Base-by-base conservation (phyloP, 1,140 invertebrate genomes). In the Zaprionus capensis region DNA sequence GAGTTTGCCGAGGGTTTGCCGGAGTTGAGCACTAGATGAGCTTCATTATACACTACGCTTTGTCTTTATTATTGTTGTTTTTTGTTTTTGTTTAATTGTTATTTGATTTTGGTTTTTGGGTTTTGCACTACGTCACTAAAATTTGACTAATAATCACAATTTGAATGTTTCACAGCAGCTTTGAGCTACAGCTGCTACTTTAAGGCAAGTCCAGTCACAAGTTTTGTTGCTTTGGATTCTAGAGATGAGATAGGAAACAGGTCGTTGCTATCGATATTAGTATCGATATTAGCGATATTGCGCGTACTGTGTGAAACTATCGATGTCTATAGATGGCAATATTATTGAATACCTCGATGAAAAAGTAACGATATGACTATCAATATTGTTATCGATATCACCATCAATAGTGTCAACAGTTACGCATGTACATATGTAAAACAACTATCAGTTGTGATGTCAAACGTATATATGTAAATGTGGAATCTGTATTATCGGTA, bases 131-230 rank as follows among this genome's bases (percentile, higher is more conserved):
- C 38, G 20, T 71, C 76, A 59, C 62, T 82, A 66, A 68, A 68
- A 80, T 81, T 88, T 78, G 77, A 88, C 83, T 83, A 86, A 81
- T 78, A 83, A 86, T 86, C 84, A 88, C 84, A 86, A 75, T 76
- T 79, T 76, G 72, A 58, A 59, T 82, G 65, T 67, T 77, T 75
- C 71, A 78, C 71, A 85, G 85, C 73, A 73, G 72, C 67, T 78
- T 70, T 58, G 28, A 75, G 71, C 72, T 64, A 38, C 15, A 46
- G 65, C 76, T 78, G 71, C 56, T 88, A 88, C 70, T 86, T 83
- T 87, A 87, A 88, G 83, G 83, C 83, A 87, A 87, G 83, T 86
- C 80, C 84, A 86, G 83, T 86, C 70, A 59, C 64, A 55, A 53
- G 55, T 66, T 74, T 80, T 69, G 66, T 79, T 69, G 69, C 28